phyloP scores from a whole-genome alignment of 2,797 vertebrate species.

The Diplodus puntazzo region DNA sequence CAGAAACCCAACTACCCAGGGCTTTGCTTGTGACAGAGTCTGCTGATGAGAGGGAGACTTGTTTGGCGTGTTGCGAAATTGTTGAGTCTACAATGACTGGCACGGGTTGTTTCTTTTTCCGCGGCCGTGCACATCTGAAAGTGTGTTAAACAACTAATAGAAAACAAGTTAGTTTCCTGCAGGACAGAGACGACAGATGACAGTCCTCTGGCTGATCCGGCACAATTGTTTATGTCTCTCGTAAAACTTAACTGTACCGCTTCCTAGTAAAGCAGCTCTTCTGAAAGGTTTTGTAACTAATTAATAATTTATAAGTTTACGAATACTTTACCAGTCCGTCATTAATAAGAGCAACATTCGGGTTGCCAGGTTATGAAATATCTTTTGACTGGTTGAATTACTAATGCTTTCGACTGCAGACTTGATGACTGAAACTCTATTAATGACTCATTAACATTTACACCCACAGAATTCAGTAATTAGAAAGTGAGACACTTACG shows the following conservation, averaged over 20 bases:
- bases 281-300: not conserved
- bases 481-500: too few relatives aligned
- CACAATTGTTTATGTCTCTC: not conserved
- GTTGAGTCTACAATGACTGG: constrained; percentile 50
- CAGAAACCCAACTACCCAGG: constrained; percentile 67
- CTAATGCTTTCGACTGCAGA: not conserved
- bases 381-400: not conserved
- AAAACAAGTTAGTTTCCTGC: constrained; percentile 3
- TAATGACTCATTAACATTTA: too few relatives aligned
- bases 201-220: not conserved
- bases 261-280: not conserved
- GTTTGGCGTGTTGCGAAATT: constrained; percentile 63
- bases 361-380: too few relatives aligned
- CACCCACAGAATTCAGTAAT: too few relatives aligned
- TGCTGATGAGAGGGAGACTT: constrained; percentile 58
- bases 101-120: constrained; percentile 25
- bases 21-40: constrained; percentile 65
- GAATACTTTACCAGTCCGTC: not conserved
- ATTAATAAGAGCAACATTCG: too few relatives aligned
- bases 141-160: constrained; percentile 16
- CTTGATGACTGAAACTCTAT: too few relatives aligned
- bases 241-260: too few relatives aligned
- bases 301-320: not conserved
- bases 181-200: constrained; percentile 1
- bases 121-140: constrained; percentile 10